Conservation (phyloP, 2,888 invertebrate species). For the Rhogogaster chlorosoma region DNA sequence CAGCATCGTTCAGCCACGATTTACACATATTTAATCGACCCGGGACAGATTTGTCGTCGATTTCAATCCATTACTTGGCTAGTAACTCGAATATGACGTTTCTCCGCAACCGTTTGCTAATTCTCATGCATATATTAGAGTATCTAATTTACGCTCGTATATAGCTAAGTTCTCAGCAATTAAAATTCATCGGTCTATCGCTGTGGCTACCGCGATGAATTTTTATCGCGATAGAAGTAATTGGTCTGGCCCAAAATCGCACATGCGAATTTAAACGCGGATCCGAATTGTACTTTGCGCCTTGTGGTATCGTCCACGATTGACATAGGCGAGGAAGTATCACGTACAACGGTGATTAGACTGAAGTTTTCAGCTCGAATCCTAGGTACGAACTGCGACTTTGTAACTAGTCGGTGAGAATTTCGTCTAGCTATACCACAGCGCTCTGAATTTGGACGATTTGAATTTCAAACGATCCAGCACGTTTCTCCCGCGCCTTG, state of each 20-base stretch:
- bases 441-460: constrained; percentile 15
- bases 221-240: not conserved
- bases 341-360: constrained; percentile 32
- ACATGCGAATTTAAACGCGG: not conserved
- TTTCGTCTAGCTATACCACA: not conserved
- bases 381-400: not conserved
- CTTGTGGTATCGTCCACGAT: not conserved
- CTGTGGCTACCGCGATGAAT: not conserved
- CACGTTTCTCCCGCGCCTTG: constrained; percentile 3
- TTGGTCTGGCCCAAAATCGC: not conserved
- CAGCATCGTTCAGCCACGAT: not conserved
- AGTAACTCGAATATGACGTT: not conserved
- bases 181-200: not conserved
- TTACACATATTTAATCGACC: too few species aligned
- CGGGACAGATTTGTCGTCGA: too few species aligned
- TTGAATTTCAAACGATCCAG: constrained; percentile 38
- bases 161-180: not conserved
- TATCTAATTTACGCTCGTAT: not conserved
- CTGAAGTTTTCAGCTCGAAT: not conserved
- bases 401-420: not conserved
- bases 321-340: not conserved
- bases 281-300: too few species aligned
- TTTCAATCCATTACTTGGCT: not conserved
- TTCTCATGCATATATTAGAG: not conserved
- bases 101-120: not conserved